Percentiles rank a stretch among this genome's conserved stretches.
Evolutionary conservation across 2,888 invertebrate genomes (phyloP).

Genomic region (Drosophila dives): DNA sequence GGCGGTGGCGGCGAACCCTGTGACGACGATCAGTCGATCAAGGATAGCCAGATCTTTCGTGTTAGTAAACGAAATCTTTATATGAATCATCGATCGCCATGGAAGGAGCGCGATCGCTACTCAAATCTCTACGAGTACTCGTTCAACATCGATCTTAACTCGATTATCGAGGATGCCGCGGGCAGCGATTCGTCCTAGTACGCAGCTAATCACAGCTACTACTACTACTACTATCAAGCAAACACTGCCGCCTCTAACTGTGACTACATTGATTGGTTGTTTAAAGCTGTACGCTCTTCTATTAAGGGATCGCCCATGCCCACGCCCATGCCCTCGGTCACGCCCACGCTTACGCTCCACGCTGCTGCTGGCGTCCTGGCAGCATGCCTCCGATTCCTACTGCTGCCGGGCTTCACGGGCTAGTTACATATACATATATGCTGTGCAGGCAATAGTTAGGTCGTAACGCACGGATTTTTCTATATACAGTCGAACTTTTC

Average conservation of each 20-base stretch:
- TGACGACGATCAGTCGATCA: conserved; percentile 84
- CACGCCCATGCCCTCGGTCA: neutral
- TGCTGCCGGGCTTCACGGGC: conserved; percentile 52
- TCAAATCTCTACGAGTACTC: conserved; percentile 85
- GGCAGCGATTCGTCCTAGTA: conserved; percentile 85
- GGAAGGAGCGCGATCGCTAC: conserved; percentile 85
- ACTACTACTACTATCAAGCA: conserved; percentile 28
- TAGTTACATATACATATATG: conserved; percentile 13
- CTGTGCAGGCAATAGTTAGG: conserved; percentile 31
- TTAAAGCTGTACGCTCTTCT: conserved; percentile 51
- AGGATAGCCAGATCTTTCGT: conserved; percentile 85
- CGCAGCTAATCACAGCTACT: conserved; percentile 66
- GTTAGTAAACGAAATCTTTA: conserved; percentile 85
- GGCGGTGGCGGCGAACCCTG: conserved; percentile 85
- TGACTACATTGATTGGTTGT: conserved; percentile 76
- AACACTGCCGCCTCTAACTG: conserved; percentile 51
- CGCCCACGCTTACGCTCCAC: neutral
- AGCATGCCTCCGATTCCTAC: conserved; percentile 56
- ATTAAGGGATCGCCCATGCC: conserved; percentile 20
- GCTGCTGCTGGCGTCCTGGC: conserved; percentile 35
- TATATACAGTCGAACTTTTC: conserved; percentile 4
- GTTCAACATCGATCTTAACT: conserved; percentile 85
- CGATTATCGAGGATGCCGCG: conserved; percentile 85
- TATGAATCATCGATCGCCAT: conserved; percentile 85
- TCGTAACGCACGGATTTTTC: conserved; percentile 35